A percentile compares a stretch with the other conserved stretches of the same genome.
phyloP scores from a whole-genome alignment of 2,888 invertebrate genomes.

The Hypomecis atomaria region DNA sequence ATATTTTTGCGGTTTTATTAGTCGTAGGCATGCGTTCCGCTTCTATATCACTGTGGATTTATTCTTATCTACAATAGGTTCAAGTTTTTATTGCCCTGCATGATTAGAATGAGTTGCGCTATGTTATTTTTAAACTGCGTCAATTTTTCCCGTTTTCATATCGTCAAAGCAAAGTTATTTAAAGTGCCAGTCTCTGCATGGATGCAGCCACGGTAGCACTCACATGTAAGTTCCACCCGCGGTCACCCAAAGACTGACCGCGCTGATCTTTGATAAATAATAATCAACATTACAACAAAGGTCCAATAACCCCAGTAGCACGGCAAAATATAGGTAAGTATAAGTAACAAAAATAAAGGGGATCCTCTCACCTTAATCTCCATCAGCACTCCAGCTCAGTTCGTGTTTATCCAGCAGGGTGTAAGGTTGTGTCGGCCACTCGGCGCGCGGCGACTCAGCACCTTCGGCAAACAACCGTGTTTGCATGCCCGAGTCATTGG shows the following conservation, averaged over 20 bases:
- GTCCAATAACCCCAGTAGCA: no score
- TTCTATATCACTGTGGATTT: conserved; percentile 6
- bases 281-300: no score
- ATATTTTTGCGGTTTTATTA: conserved; percentile 19
- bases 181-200: no score
- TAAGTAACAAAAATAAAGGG: neutral
- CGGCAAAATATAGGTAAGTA: no score
- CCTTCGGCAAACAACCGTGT: conserved; percentile 63
- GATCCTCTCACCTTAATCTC: conserved; percentile 22
- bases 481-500: conserved; percentile 60
- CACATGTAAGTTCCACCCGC: no score
- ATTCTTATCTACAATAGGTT: neutral
- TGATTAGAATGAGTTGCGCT: neutral
- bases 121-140: no score
- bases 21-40: conserved; percentile 6
- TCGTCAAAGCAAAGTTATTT: no score
- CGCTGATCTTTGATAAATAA: no score
- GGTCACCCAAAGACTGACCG: no score
- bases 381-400: conserved; percentile 32
- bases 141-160: no score
- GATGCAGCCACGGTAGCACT: no score
- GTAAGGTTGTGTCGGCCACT: conserved; percentile 51
- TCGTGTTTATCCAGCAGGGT: conserved; percentile 36
- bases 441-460: conserved; percentile 58
- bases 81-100: neutral